These are phyloP conservation scores for Heliopora coerulea DNA, from an alignment of 92 coral and sea anemone genomes.

Conservation along the genomic window DNA sequence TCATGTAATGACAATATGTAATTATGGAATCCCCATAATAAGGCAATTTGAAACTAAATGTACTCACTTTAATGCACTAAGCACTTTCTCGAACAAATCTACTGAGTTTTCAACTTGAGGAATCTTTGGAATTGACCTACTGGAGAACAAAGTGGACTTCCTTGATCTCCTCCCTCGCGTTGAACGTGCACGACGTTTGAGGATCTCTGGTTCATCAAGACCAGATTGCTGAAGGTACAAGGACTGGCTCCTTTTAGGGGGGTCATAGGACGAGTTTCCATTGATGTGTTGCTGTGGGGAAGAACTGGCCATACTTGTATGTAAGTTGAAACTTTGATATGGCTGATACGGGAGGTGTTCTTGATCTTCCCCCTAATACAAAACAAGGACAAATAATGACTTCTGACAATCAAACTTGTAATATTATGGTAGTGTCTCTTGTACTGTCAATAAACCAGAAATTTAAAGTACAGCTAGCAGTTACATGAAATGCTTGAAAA, in stretches of 20 bases:
- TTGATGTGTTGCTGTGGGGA: conserved; percentile 10
- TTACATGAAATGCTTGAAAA: too few relatives aligned
- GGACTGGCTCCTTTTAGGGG: conserved; percentile 28
- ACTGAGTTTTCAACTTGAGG: conserved; percentile 38
- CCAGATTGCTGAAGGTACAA: conserved; percentile 22
- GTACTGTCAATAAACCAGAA: too few relatives aligned
- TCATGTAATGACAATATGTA: too few relatives aligned
- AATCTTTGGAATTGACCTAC: conserved; percentile 28
- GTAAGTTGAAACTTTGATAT: background rate
- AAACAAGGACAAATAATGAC: too few relatives aligned
- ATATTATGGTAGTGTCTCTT: too few relatives aligned
- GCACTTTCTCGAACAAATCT: conserved; percentile 28
- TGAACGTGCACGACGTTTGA: conserved; percentile 20
- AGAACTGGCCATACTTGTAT: background rate
- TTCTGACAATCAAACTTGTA: too few relatives aligned
- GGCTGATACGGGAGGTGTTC: background rate
- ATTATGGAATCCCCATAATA: too few relatives aligned
- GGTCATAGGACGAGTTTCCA: conserved; percentile 6
- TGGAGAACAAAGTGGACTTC: conserved; percentile 31
- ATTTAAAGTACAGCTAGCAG: too few relatives aligned
- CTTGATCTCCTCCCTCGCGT: conserved; percentile 23
- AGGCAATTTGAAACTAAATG: too few relatives aligned
- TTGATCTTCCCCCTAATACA: background rate
- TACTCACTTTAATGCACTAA: conserved; percentile 19
- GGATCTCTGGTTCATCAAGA: conserved; percentile 31